These are phyloP conservation scores for Sebastiscus tertius DNA, from an alignment of 2,797 vertebrate species.

Conservation along the genomic window DNA sequence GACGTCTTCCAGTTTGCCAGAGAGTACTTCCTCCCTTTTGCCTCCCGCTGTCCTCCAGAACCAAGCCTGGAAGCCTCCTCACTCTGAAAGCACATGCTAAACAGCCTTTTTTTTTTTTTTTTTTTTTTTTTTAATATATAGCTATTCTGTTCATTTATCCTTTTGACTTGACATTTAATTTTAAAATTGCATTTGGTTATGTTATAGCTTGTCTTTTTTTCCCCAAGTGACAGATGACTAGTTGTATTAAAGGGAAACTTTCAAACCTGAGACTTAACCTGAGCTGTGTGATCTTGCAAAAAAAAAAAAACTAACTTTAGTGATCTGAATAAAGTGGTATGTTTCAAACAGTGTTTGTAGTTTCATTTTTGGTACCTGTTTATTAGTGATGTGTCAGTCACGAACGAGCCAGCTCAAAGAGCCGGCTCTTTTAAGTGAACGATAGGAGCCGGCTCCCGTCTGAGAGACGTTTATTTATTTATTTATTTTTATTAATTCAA, in stretches of 20 bases:
- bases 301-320: neutral
- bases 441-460: no score
- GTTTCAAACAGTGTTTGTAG: neutral
- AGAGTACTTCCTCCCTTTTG: conserved; percentile 86
- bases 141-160: neutral
- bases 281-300: neutral
- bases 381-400: no score
- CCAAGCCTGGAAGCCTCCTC: conserved; percentile 9
- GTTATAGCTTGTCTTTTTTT: neutral
- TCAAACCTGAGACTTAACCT: neutral
- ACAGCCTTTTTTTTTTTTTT: no score
- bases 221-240: neutral
- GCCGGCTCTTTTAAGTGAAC: no score
- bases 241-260: neutral
- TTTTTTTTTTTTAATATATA: no score
- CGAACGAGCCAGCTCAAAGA: no score
- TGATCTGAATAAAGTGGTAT: conserved; percentile 17
- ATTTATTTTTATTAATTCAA: no score
- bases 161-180: neutral
- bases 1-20: conserved; percentile 87
- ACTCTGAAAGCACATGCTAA: conserved; percentile 7
- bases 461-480: no score
- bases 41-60: conserved; percentile 22
- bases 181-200: neutral
- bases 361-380: neutral